phyloP scores from a whole-genome alignment of 2,797 vertebrate genomes.

The Synaphobranchus kaupii region DNA sequence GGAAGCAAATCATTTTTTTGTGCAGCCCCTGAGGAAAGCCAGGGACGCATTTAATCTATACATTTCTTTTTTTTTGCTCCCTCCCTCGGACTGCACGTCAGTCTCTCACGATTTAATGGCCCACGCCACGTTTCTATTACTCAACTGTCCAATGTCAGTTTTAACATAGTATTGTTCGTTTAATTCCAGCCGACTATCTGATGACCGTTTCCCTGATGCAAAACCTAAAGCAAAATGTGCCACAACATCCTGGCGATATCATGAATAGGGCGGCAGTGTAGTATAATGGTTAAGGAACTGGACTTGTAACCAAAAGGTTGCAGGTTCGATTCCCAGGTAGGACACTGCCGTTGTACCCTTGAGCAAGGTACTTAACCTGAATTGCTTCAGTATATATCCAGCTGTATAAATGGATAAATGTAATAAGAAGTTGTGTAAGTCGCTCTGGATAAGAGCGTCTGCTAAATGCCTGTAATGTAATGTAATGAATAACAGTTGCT shows the following conservation, averaged over 20 bases:
- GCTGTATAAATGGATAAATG: no score
- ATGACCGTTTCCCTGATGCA: background rate
- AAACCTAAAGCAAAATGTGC: background rate
- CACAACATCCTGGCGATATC: background rate
- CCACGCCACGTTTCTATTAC: background rate
- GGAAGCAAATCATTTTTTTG: slow-evolving; percentile 18
- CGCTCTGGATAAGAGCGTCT: no score
- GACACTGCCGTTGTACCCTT: no score
- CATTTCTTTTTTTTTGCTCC: background rate
- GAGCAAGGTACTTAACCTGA: no score
- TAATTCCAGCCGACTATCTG: background rate
- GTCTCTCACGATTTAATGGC: background rate
- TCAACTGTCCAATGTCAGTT: background rate
- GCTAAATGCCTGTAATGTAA: no score
- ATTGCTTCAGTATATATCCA: no score
- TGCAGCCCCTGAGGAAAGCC: slow-evolving; percentile 6
- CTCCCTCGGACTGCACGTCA: background rate
- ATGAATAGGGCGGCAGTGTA: no score
- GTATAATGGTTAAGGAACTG: no score
- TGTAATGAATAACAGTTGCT: background rate
- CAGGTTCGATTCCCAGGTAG: no score
- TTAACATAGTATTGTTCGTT: background rate
- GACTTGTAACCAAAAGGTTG: no score
- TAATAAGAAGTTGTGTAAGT: no score
- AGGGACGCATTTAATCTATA: background rate